Conservation (phyloP, 2,888 invertebrate species). For the Tribolium freemani region DNA sequence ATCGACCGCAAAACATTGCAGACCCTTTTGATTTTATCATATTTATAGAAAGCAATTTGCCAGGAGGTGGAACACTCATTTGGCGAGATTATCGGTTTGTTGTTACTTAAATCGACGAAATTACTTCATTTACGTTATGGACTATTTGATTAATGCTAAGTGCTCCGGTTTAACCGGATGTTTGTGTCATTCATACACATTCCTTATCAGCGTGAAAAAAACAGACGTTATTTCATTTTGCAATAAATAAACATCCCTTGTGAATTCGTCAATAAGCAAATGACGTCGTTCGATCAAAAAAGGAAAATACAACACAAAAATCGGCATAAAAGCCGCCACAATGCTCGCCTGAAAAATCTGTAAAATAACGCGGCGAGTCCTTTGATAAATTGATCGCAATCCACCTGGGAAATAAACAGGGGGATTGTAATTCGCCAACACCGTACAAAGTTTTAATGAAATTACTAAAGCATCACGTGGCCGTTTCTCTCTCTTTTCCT, state of each 20-base stretch:
- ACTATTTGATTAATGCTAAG: too few relatives aligned
- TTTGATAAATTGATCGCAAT: slow-evolving; percentile 40
- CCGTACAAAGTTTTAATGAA: slow-evolving; percentile 42
- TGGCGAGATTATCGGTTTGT: background rate
- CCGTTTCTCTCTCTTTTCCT: background rate
- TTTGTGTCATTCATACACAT: too few relatives aligned
- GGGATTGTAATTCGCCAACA: slow-evolving; percentile 34
- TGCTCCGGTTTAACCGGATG: too few relatives aligned
- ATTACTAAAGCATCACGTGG: slow-evolving; percentile 38
- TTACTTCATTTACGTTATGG: too few relatives aligned
- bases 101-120: too few relatives aligned
- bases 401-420: slow-evolving; percentile 36
- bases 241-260: background rate
- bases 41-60: background rate
- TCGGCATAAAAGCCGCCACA: background rate
- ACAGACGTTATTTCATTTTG: background rate
- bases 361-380: slow-evolving; percentile 28
- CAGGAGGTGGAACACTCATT: background rate
- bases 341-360: slow-evolving; percentile 25
- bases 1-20: background rate
- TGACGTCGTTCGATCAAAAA: slow-evolving; percentile 13
- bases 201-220: background rate
- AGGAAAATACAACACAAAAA: background rate
- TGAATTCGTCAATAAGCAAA: slow-evolving; percentile 29
- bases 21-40: background rate